Conservation (phyloP, 2,797 vertebrate species). For the Sebastes trivittatus region DNA sequence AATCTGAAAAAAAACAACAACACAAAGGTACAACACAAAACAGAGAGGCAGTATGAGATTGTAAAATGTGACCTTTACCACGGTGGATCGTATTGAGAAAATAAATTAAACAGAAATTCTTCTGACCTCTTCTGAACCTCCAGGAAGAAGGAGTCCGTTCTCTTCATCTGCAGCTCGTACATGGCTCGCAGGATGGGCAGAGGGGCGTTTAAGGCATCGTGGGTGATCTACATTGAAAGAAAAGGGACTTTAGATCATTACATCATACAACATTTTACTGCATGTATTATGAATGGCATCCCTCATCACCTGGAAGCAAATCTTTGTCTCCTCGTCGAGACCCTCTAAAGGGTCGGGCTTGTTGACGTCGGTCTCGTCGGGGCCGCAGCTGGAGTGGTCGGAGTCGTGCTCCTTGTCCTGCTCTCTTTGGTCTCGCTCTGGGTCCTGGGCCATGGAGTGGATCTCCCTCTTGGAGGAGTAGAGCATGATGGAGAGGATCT, state of each 20-base stretch:
- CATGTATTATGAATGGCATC: neutral
- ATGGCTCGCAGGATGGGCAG: conserved; percentile 95
- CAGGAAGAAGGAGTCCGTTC: conserved; percentile 94
- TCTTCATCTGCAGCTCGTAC: conserved; percentile 97
- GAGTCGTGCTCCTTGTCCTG: conserved; percentile 88
- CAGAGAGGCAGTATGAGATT: neutral
- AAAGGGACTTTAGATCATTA: neutral
- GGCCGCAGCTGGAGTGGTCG: conserved; percentile 81
- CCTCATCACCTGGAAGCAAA: conserved; percentile 91
- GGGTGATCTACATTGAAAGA: conserved; percentile 87
- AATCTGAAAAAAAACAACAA: conserved; percentile 80
- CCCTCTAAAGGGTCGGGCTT: conserved; percentile 92
- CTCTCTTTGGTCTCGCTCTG: conserved; percentile 84
- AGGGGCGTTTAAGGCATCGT: conserved; percentile 94
- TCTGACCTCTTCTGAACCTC: conserved; percentile 95
- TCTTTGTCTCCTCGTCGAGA: conserved; percentile 95
- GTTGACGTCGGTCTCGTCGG: conserved; percentile 84
- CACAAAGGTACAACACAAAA: neutral
- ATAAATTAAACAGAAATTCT: neutral
- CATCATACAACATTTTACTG: neutral
- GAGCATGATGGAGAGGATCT: conserved; percentile 97
- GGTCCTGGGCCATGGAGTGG: conserved; percentile 86
- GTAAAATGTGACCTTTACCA: neutral
- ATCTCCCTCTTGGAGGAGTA: conserved; percentile 97
- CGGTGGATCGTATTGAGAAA: neutral